Evolutionary conservation across 2,888 invertebrate genomes (phyloP).

Genomic region (Operophtera brumata): DNA sequence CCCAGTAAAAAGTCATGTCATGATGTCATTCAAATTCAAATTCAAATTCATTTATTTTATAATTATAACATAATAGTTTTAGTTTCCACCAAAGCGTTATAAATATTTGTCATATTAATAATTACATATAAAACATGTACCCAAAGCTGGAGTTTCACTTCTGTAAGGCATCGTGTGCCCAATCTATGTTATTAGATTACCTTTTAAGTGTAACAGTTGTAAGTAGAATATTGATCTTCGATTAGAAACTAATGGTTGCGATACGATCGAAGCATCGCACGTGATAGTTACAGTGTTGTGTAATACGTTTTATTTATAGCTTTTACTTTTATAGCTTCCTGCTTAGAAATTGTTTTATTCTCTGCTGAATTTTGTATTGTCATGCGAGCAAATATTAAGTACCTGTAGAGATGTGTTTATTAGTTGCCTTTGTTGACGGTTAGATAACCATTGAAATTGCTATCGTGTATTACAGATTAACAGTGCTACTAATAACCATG

Average conservation of each 20-base stretch:
- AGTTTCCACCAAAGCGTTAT: no score
- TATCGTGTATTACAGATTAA: no score
- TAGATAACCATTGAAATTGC: no score
- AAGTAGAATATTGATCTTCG: conserved; percentile 39
- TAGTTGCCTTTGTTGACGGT: not conserved
- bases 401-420: not conserved
- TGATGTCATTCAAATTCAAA: no score
- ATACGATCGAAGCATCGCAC: conserved; percentile 24
- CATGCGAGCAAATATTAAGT: conserved; percentile 21
- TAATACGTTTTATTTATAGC: conserved; percentile 31
- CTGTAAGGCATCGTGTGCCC: not conserved
- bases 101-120: no score
- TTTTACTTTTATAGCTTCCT: conserved; percentile 38
- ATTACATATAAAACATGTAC: no score
- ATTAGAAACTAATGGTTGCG: conserved; percentile 38
- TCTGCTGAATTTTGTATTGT: conserved; percentile 16
- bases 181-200: conserved; percentile 38
- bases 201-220: conserved; percentile 36
- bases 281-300: conserved; percentile 26
- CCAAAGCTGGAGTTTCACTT: conserved; percentile 5
- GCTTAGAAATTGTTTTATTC: conserved; percentile 25
- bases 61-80: no score
- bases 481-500: no score
- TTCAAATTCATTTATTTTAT: no score
- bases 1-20: no score